These are phyloP conservation scores for Goniozus legneri DNA, from an alignment of 1,140 invertebrate species.

Conservation along the genomic window DNA sequence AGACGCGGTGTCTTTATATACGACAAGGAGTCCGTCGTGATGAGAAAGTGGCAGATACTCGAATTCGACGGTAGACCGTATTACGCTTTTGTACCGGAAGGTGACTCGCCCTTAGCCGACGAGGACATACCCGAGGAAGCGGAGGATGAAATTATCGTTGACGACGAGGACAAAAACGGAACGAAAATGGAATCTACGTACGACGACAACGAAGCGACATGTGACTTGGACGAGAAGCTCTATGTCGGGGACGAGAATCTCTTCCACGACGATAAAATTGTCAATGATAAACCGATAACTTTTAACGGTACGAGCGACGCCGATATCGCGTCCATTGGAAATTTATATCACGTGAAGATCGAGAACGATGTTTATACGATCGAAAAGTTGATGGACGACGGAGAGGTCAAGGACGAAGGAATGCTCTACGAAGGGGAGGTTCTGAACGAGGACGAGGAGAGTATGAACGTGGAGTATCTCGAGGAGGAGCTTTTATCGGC, in stretches of 20 bases:
- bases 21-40: constrained; percentile 46
- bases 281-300: constrained; percentile 19
- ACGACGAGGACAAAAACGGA: constrained; percentile 7
- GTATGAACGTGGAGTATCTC: constrained; percentile 18
- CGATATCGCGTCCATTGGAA: constrained; percentile 5
- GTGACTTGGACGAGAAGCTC: constrained; percentile 31
- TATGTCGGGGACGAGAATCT: constrained; percentile 40
- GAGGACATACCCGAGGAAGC: constrained; percentile 34
- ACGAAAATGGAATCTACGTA: constrained; percentile 12
- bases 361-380: too few relatives aligned
- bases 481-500: constrained; percentile 14
- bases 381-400: too few relatives aligned
- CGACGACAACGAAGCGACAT: not conserved
- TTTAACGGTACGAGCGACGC: constrained; percentile 19
- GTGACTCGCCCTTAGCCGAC: constrained; percentile 31
- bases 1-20: constrained; percentile 46
- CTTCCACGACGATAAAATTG: constrained; percentile 41
- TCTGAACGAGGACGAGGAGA: constrained; percentile 4
- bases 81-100: constrained; percentile 50
- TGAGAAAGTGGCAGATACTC: constrained; percentile 52
- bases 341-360: constrained; percentile 38
- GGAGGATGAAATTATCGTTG: constrained; percentile 14
- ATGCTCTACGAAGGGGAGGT: constrained; percentile 8
- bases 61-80: constrained; percentile 51
- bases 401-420: too few relatives aligned